Percentiles rank a stretch among this genome's conserved stretches.
Evolutionary conservation across 2,888 invertebrate species (phyloP).

Genomic region (Hypselothyrea guttata): DNA sequence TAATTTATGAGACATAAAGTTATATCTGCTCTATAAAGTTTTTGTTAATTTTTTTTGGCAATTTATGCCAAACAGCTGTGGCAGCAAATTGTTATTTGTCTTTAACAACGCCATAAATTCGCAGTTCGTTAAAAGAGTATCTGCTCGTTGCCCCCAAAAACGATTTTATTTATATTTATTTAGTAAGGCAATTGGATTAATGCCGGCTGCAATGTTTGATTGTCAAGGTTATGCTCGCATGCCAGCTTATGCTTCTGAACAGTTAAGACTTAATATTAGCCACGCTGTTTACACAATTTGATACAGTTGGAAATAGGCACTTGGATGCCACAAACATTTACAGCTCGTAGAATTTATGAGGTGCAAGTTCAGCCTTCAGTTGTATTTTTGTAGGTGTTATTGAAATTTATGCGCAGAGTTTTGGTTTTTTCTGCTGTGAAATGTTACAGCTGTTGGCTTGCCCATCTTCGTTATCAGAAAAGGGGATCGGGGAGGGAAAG

Average conservation of each 20-base stretch:
- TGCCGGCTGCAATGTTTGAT: constrained; percentile 7
- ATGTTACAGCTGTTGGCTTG: constrained; percentile 50
- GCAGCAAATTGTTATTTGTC: too few species aligned
- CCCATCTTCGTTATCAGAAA: too few species aligned
- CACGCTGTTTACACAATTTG: not conserved
- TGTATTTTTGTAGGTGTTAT: constrained; percentile 5
- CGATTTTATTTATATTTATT: too few species aligned
- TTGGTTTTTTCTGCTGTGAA: constrained; percentile 35
- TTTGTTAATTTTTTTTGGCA: too few species aligned
- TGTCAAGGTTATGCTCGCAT: constrained; percentile 20
- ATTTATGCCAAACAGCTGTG: too few species aligned
- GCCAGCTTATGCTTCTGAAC: not conserved
- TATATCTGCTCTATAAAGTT: too few species aligned
- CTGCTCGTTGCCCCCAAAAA: too few species aligned
- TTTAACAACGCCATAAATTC: too few species aligned
- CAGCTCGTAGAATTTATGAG: not conserved
- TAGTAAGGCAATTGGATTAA: not conserved
- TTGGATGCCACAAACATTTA: not conserved
- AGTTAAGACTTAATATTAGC: constrained; percentile 1
- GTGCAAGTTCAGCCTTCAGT: constrained; percentile 8
- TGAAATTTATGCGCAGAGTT: constrained; percentile 13
- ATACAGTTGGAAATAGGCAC: too few species aligned
- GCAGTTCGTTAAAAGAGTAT: too few species aligned
- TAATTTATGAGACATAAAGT: too few species aligned
- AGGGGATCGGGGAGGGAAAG: not conserved